Percentiles rank a stretch among this genome's conserved stretches.
phyloP scores from a whole-genome alignment of 2,797 vertebrate species.

The Myotis myotis region DNA sequence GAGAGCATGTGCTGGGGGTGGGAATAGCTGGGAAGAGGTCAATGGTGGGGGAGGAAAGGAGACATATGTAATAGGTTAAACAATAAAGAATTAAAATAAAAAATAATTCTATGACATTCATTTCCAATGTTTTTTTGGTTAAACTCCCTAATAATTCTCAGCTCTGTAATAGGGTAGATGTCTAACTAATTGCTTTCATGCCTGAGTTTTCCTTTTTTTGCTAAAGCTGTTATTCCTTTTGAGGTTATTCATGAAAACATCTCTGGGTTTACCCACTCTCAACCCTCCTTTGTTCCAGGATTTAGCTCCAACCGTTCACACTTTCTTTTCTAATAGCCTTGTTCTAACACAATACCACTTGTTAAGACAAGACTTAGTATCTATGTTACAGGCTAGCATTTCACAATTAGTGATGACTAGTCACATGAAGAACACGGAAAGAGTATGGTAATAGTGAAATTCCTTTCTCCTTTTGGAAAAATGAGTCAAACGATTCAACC shows the following conservation, averaged over 20 bases:
- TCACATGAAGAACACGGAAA: neutral
- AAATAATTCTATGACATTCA: neutral
- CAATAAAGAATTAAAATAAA: no score
- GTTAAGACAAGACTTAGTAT: neutral
- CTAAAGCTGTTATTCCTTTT: neutral
- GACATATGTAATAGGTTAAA: no score
- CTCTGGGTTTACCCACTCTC: neutral
- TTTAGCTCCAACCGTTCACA: neutral
- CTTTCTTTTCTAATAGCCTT: neutral
- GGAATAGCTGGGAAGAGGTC: no score
- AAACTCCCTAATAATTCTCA: neutral
- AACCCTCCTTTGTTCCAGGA: neutral
- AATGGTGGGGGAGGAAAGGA: no score
- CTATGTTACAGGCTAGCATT: neutral
- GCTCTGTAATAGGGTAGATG: neutral
- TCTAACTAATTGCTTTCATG: neutral
- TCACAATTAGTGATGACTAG: neutral
- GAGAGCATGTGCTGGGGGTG: no score
- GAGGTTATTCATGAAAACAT: neutral
- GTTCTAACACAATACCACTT: neutral
- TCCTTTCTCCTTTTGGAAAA: neutral
- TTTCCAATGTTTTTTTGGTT: neutral
- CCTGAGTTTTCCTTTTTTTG: constrained; percentile 3
- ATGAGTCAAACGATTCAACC: neutral
- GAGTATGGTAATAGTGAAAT: neutral